phyloP scores from a whole-genome alignment of 2,888 invertebrate species.

The Sepioteuthis lessoniana region DNA sequence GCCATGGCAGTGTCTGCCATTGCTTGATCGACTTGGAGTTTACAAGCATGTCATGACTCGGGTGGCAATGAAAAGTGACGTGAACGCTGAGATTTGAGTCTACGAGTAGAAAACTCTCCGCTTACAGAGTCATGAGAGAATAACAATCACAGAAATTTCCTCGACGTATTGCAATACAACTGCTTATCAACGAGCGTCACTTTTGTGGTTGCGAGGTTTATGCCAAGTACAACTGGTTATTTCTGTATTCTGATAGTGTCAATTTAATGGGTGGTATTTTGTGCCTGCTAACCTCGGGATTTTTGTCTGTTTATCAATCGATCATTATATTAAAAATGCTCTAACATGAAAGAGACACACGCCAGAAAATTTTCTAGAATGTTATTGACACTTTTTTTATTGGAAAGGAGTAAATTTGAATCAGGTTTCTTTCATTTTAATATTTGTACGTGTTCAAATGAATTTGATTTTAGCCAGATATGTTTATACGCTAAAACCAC shows the following conservation, averaged over 20 bases:
- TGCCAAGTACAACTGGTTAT: background rate
- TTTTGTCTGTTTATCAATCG: no score
- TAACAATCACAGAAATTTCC: background rate
- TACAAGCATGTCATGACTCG: background rate
- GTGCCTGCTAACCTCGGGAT: no score
- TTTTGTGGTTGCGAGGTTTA: background rate
- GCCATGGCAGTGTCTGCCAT: background rate
- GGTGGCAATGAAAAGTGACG: slow-evolving; percentile 33
- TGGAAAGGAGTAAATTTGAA: no score
- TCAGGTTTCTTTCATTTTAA: no score
- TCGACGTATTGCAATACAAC: background rate
- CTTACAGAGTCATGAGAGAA: background rate
- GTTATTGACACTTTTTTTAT: no score
- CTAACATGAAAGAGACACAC: no score
- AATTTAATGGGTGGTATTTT: background rate
- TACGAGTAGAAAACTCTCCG: background rate
- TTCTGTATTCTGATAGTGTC: background rate
- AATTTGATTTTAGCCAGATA: no score
- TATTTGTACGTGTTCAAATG: no score
- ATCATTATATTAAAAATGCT: no score
- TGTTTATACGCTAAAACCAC: no score
- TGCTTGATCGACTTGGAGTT: background rate
- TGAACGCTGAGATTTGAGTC: background rate
- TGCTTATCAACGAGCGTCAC: background rate
- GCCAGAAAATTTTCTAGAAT: no score